Evolutionary conservation across 2,113 vertebrate species (phyloP), one percentile per base, ranked within the genome.

Genomic region (Ammodytes marinus): DNA sequence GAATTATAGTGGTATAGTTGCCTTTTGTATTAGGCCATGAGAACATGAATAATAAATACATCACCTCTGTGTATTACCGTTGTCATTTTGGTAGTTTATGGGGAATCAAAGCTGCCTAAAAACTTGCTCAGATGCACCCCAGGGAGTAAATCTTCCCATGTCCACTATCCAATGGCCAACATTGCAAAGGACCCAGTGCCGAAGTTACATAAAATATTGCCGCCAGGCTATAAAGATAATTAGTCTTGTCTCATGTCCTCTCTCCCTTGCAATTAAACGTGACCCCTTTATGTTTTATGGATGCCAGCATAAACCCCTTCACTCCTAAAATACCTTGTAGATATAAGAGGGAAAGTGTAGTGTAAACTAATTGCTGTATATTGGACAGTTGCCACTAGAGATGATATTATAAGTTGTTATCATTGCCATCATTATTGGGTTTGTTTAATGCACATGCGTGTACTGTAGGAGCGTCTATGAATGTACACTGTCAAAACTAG

Each of bases 211-310:
- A 93, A 95, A 96, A 94, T 93, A 94, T 93, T 91, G 92, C 89
- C 90, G 86, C 93, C 89, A 90, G 86, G 91, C 92, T 85, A 94
- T 94, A 92, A 94, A 93, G 95, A 95, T 91, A 95, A 96, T 96
- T 95, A 94, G 92, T 92, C 91, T 83, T 86, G 89, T 90, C 91
- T 95, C 91, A 91, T 94, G 89, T 88, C 77, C 78, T 92, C 90
- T 91, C 85, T 91, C 77, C 79, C 87, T 88, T 73, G 86, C 94
- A 95, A 94, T 95, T 95, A 93, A 86, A 93, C 88, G 87, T 94
- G 94, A 95, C 94, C 94, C 83, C 86, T 91, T 78, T 94, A 95
- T 96, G 89, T 94, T 96, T 96, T 94, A 96, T 96, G 92, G 79
- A 95, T 94, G 64, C 86, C 89, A 86, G 83, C 83, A 91, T 88